Percentiles rank a stretch among this genome's conserved stretches.
These are phyloP conservation scores for Stenodema calcarata DNA, from an alignment of 2,888 invertebrate genomes.

Conservation along the genomic window DNA sequence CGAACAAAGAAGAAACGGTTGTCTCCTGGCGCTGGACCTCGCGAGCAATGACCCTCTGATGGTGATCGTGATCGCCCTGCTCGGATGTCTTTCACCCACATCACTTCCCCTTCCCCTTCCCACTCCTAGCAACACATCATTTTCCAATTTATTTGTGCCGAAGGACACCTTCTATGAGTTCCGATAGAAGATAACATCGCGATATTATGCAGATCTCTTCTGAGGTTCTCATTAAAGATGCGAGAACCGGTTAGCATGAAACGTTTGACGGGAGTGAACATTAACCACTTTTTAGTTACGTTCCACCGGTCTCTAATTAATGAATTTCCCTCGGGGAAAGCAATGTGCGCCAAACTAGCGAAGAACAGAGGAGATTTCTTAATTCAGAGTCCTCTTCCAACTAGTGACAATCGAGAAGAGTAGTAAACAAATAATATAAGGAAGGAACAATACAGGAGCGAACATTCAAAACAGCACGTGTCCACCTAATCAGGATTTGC, in stretches of 20 bases:
- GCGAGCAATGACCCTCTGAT: slow-evolving; percentile 17
- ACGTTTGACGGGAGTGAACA: background rate
- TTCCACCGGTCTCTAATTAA: background rate
- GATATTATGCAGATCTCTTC: background rate
- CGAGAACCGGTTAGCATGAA: background rate
- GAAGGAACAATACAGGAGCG: no score
- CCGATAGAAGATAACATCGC: no score
- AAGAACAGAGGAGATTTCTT: no score
- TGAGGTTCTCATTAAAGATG: background rate
- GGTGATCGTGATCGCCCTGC: background rate
- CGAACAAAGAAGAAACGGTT: slow-evolving; percentile 9
- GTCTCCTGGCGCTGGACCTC: slow-evolving; percentile 9
- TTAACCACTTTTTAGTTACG: background rate
- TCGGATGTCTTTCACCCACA: background rate
- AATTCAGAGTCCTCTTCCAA: no score
- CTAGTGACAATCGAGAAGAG: no score
- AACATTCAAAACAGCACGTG: no score
- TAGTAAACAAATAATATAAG: no score
- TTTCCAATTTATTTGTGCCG: no score
- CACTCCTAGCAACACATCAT: no score
- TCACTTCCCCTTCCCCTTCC: no score
- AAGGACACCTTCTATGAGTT: no score
- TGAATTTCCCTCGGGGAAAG: background rate
- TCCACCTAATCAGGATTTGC: no score
- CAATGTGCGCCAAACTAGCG: background rate